Evolutionary conservation across 2,113 vertebrate genomes (phyloP), one percentile per base, ranked within the genome.

Genomic region (Parus major): DNA sequence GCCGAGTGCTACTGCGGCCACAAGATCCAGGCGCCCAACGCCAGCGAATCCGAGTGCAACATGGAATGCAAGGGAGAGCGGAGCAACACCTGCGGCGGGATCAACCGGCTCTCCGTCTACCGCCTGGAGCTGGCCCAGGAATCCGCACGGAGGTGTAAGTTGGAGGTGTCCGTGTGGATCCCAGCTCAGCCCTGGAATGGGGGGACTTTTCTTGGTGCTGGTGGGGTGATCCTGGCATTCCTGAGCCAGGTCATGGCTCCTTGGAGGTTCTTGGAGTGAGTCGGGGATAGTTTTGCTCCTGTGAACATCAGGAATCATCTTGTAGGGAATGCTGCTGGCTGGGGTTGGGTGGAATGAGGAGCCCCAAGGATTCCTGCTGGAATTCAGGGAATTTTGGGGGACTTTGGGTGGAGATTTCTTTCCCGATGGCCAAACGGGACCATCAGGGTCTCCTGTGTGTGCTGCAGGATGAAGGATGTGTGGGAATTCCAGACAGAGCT

Each of bases 1-100:
- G 99, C 99, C 0, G 99, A 99, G 95, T 99, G 99, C 94, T 99
- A 99, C 98, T 99, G 99, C 0, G 99, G 99, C 46, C 99, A 99
- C 98, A 99, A 99, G 97, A 98, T 99, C 96, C 99, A 99, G 97
- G 98, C 98, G 0, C 25, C 95, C 3, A 99, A 99, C 7, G 97
- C 97, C 92, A 99, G 99, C 5, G 98, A 99, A 49, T 94, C 97
- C 0, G 98, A 99, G 87, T 99, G 99, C 94, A 98, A 98, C 96
- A 99, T 99, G 99, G 98, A 98, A 20, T 99, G 99, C 93, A 99
- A 99, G 91, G 99, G 99, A 2, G 99, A 99, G 94, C 97, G 97
- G 83, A 98, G 96, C 97, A 98, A 98, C 88, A 39, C 97, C 61
- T 99, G 99, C 3, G 99, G 99, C 0, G 99, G 99, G 15, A 97